A percentile compares a stretch with the other conserved stretches of the same genome.
Evolutionary conservation across 2,888 invertebrate genomes (phyloP).

Genomic region (Poecilobothrus nobilitatus): DNA sequence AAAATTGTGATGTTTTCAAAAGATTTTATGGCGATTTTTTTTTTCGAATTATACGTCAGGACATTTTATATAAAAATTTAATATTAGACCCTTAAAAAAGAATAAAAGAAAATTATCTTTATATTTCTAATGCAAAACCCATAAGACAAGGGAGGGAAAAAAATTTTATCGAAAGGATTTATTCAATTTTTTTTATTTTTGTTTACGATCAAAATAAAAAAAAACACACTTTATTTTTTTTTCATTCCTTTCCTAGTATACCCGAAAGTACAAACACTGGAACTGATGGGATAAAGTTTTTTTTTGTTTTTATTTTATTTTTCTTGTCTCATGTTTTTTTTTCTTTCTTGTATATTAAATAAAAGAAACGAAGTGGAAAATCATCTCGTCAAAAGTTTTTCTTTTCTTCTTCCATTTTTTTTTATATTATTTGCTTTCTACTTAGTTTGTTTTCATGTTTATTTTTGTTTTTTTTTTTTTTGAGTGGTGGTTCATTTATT

Average conservation of each 20-base stretch:
- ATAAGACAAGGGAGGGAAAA: no score
- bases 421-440: conserved; percentile 21
- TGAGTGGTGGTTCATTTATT: neutral
- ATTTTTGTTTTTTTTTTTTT: neutral
- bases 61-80: no score
- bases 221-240: no score
- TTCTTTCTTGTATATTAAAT: neutral
- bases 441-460: conserved; percentile 19
- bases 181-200: no score
- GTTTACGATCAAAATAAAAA: no score
- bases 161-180: no score
- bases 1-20: no score
- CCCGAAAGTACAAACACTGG: neutral
- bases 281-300: neutral
- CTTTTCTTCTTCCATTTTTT: conserved; percentile 14
- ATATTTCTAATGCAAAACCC: no score
- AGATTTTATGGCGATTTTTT: no score
- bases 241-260: neutral
- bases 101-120: no score
- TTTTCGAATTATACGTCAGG: no score
- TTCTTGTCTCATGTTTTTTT: neutral
- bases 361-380: conserved; percentile 11
- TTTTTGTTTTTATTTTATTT: neutral
- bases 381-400: neutral
- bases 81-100: no score